Evolutionary conservation across 2,888 invertebrate genomes (phyloP).

Genomic region (Euphydryas editha): DNA sequence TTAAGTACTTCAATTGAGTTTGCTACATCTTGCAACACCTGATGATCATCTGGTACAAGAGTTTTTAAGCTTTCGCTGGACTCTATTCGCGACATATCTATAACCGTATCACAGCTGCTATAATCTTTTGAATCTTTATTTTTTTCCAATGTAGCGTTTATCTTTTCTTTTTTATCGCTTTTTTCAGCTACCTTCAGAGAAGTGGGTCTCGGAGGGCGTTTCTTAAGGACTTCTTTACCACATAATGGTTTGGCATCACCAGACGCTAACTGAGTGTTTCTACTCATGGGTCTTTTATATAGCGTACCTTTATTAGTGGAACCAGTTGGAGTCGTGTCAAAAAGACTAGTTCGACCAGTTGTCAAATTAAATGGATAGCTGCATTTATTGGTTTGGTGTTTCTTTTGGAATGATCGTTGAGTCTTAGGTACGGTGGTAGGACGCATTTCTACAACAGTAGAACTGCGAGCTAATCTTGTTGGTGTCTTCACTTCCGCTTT

Average conservation of each 20-base stretch:
- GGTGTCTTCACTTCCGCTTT: conserved; percentile 68
- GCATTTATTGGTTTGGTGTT: conserved; percentile 70
- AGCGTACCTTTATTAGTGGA: conserved; percentile 50
- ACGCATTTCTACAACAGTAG: conserved; percentile 76
- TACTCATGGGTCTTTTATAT: conserved; percentile 50
- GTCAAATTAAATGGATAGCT: conserved; percentile 81
- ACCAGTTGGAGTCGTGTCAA: conserved; percentile 57
- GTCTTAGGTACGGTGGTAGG: conserved; percentile 56
- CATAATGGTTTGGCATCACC: conserved; percentile 62
- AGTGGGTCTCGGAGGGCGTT: conserved; percentile 61
- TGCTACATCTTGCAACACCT: conserved; percentile 57
- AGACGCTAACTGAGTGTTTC: conserved; percentile 58
- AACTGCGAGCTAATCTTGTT: conserved; percentile 65
- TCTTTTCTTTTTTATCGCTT: conserved; percentile 59
- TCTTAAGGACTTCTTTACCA: conserved; percentile 62
- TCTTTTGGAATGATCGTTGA: conserved; percentile 59
- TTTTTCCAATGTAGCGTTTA: conserved; percentile 57
- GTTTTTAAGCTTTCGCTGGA: conserved; percentile 79
- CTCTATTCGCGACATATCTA: conserved; percentile 75
- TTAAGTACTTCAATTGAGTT: conserved; percentile 80
- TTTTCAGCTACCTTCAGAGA: conserved; percentile 68
- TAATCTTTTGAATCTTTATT: conserved; percentile 71
- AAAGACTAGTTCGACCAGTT: conserved; percentile 74
- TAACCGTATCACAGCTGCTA: conserved; percentile 83
- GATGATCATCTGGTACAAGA: conserved; percentile 71